These are phyloP conservation scores for Saiga tatarica DNA, from an alignment of 2,113 vertebrate species.

Conservation along the genomic window DNA sequence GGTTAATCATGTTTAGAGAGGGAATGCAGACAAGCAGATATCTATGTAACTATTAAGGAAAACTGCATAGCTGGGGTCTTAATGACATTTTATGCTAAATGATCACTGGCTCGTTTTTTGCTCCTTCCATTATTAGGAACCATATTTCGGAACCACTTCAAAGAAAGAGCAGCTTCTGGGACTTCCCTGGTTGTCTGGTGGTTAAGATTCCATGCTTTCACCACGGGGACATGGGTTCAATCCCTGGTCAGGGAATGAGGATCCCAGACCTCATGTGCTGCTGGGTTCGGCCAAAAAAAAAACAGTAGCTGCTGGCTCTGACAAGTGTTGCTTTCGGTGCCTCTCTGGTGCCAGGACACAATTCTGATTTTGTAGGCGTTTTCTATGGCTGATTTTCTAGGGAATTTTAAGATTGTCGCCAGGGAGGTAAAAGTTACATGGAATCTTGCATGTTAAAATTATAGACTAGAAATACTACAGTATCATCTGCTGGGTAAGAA, in stretches of 20 bases:
- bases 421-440: background rate
- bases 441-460: background rate
- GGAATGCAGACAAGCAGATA: background rate
- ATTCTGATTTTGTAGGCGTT: background rate
- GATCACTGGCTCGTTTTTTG: background rate
- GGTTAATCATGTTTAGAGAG: background rate
- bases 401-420: background rate
- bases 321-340: background rate
- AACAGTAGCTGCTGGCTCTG: background rate
- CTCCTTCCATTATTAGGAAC: background rate
- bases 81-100: background rate
- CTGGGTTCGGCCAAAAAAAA: background rate
- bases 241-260: background rate
- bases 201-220: background rate
- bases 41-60: background rate
- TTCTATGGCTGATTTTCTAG: background rate
- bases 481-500: background rate
- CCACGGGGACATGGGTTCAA: fast-evolving
- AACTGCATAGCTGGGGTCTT: background rate
- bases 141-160: background rate
- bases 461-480: background rate
- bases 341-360: background rate
- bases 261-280: background rate
- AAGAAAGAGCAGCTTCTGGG: background rate
- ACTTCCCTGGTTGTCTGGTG: background rate